A percentile compares a stretch with the other conserved stretches of the same genome.
Conservation (phyloP, 2,113 vertebrate species). For the Acanthochromis polyacanthus region DNA sequence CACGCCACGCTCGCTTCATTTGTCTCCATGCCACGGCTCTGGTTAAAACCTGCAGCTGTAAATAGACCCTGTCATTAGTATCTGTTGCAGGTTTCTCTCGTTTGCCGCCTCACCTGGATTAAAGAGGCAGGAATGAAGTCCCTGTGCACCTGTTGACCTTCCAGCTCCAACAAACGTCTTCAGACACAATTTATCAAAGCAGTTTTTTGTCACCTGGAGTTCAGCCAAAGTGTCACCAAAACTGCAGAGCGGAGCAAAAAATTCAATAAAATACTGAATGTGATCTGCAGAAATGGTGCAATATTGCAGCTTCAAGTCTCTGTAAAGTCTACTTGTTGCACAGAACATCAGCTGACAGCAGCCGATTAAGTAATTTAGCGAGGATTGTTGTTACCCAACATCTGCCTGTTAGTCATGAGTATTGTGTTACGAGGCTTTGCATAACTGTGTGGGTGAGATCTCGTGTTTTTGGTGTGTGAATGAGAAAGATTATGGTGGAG, state of each 20-base stretch:
- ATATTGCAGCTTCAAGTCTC: neutral
- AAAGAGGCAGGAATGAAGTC: constrained; percentile 14
- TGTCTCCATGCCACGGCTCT: neutral
- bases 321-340: neutral
- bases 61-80: constrained; percentile 19
- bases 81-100: constrained; percentile 6
- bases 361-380: constrained; percentile 1
- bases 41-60: constrained; percentile 6
- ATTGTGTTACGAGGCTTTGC: constrained; percentile 57
- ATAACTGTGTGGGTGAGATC: constrained; percentile 60
- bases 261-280: too few relatives aligned
- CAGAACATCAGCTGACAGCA: neutral
- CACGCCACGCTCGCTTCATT: neutral
- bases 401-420: constrained; percentile 55
- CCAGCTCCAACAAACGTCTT: neutral
- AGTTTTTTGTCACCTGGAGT: neutral
- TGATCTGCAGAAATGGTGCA: neutral
- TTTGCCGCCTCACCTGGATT: constrained; percentile 35
- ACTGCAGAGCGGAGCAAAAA: too few relatives aligned
- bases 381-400: constrained; percentile 35
- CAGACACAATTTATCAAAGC: neutral
- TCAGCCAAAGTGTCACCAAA: neutral
- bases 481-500: constrained; percentile 36
- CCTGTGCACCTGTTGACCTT: constrained; percentile 20
- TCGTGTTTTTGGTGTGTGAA: constrained; percentile 40